Conservation (phyloP, 2,888 invertebrate genomes). For the Ennomos erosarius region DNA sequence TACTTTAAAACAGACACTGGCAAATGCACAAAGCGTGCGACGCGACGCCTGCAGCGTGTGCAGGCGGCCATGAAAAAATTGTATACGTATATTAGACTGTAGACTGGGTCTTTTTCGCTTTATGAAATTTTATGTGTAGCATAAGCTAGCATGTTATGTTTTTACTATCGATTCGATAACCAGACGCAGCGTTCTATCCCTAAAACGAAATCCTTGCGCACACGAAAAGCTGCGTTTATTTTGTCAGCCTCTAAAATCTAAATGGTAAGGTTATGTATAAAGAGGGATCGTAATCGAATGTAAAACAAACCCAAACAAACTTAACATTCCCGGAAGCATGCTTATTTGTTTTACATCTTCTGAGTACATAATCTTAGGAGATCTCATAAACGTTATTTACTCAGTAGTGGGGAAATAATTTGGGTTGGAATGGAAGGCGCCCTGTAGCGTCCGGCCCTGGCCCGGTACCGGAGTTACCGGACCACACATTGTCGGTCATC, state of each 20-base stretch:
- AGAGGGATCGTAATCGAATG: constrained; percentile 20
- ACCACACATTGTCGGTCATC: constrained; percentile 59
- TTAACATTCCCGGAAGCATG: constrained; percentile 31
- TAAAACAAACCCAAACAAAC: constrained; percentile 26
- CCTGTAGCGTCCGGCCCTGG: constrained; percentile 52
- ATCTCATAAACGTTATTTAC: constrained; percentile 52
- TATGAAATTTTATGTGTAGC: too few relatives aligned
- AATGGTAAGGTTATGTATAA: constrained; percentile 1
- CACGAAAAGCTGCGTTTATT: constrained; percentile 11
- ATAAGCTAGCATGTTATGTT: too few relatives aligned
- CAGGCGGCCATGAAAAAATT: too few relatives aligned
- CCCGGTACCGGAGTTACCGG: constrained; percentile 24
- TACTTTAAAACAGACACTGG: too few relatives aligned
- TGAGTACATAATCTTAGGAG: constrained; percentile 32
- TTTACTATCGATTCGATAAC: too few relatives aligned
- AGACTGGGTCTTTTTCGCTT: too few relatives aligned
- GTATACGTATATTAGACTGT: too few relatives aligned
- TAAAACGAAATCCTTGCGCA: too few relatives aligned
- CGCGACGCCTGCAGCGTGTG: too few relatives aligned
- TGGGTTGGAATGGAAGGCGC: constrained; percentile 44
- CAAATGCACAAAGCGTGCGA: too few relatives aligned
- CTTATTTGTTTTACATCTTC: constrained; percentile 38
- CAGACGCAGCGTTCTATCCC: too few relatives aligned
- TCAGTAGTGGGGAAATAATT: constrained; percentile 55
- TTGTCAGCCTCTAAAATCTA: constrained; percentile 6